Conservation (phyloP, 2,113 vertebrate species). For the Gorsachius goisagi region DNA sequence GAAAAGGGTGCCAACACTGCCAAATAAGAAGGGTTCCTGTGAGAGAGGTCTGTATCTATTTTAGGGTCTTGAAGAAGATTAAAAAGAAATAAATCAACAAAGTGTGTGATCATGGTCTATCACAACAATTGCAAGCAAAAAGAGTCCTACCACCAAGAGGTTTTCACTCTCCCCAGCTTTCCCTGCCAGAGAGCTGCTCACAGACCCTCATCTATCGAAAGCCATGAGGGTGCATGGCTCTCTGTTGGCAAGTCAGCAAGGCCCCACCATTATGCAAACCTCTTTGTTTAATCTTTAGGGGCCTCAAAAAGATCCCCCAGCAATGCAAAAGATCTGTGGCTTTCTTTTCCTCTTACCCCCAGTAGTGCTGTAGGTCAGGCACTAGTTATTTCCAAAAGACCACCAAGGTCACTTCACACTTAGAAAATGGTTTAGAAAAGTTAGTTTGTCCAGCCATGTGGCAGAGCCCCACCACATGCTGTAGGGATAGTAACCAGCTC, state of each 20-base stretch:
- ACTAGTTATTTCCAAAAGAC: neutral
- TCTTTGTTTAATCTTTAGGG: neutral
- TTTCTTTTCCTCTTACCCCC: neutral
- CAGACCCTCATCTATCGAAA: neutral
- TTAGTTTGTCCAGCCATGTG: fast-evolving
- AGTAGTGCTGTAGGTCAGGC: neutral
- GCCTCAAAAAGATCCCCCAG: neutral
- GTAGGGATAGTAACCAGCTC: neutral
- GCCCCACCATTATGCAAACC: neutral
- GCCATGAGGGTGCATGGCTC: neutral
- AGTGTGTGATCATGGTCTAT: neutral
- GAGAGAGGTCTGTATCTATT: neutral
- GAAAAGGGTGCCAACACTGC: neutral
- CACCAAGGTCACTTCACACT: neutral
- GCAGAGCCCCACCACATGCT: neutral
- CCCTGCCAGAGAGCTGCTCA: neutral
- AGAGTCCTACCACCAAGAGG: neutral
- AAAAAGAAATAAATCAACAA: neutral
- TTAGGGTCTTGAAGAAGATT: neutral
- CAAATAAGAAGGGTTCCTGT: neutral
- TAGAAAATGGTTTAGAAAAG: neutral
- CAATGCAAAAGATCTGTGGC: neutral
- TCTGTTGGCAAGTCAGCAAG: neutral
- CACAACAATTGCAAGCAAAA: neutral
- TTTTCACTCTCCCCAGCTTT: neutral